Evolutionary conservation across 2,888 invertebrate species (phyloP).

Genomic region (Pristionchus entomophagus): DNA sequence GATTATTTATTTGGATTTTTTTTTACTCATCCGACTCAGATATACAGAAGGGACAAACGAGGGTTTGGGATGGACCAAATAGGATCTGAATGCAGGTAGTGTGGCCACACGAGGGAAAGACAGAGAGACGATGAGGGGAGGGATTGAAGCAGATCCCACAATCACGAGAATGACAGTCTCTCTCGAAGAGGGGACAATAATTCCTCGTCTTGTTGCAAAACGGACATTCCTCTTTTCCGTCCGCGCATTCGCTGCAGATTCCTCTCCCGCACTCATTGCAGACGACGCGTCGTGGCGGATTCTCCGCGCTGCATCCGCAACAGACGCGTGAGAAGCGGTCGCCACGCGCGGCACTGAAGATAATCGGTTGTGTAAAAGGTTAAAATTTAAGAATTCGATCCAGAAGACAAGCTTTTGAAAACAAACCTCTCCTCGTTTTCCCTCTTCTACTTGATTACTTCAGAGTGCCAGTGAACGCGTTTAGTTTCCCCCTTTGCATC

Average conservation of each 20-base stretch:
- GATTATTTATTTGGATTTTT: too few species aligned
- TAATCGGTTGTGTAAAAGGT: background rate
- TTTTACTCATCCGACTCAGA: too few species aligned
- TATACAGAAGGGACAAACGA: background rate
- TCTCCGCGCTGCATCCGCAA: too few species aligned
- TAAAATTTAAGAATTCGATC: too few species aligned
- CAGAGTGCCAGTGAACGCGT: too few species aligned
- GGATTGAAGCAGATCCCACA: background rate
- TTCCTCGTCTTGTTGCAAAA: background rate
- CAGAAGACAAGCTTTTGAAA: too few species aligned
- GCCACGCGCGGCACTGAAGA: background rate
- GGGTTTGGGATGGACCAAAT: background rate
- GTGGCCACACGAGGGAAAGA: background rate
- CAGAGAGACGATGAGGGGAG: background rate
- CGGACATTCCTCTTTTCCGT: background rate
- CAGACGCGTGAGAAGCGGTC: too few species aligned
- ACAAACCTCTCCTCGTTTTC: background rate
- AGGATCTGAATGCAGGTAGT: background rate
- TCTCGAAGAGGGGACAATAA: background rate
- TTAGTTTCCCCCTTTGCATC: too few species aligned
- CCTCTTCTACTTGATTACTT: too few species aligned
- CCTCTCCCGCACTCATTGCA: background rate
- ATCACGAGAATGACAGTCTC: background rate
- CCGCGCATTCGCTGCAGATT: background rate
- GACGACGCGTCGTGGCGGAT: background rate